A percentile compares a stretch with the other conserved stretches of the same genome.
phyloP scores from a whole-genome alignment of 2,113 vertebrate species.

The Loxodonta africana region DNA sequence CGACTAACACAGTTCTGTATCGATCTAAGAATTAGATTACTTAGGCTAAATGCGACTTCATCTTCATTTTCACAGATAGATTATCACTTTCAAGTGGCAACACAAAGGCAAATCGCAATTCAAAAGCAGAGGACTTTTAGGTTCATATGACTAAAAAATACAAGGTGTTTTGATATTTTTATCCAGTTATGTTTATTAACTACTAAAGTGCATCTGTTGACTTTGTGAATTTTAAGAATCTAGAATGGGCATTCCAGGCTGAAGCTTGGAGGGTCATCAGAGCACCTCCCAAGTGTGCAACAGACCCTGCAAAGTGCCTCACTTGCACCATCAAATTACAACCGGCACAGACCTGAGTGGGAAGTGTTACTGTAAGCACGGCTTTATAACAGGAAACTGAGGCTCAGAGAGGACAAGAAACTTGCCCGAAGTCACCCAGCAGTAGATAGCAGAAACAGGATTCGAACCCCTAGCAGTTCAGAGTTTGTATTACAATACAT shows the following conservation, averaged over 20 bases:
- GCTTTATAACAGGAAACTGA: not conserved
- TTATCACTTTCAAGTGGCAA: conserved; percentile 34
- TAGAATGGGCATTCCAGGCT: not conserved
- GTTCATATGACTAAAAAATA: not conserved
- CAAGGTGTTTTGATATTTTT: not conserved
- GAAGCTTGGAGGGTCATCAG: not conserved
- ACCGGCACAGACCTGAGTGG: not conserved
- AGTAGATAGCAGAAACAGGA: not conserved
- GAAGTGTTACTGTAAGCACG: not conserved
- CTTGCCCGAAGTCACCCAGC: not conserved
- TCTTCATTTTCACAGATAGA: not conserved
- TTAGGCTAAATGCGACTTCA: not conserved
- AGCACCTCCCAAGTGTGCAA: not conserved
- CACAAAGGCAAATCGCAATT: conserved; percentile 7
- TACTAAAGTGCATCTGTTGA: not conserved
- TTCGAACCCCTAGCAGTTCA: not conserved
- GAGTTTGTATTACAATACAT: not conserved
- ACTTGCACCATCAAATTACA: not conserved
- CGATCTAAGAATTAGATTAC: not conserved
- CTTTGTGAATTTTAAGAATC: not conserved
- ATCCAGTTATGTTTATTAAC: conserved; percentile 29
- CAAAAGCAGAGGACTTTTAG: conserved; percentile 1
- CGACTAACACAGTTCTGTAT: conserved; percentile 72
- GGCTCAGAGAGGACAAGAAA: not conserved
- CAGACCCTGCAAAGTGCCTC: not conserved